Evolutionary conservation across 2,113 vertebrate species (phyloP).

Genomic region (Brachionichthys hirsutus): DNA sequence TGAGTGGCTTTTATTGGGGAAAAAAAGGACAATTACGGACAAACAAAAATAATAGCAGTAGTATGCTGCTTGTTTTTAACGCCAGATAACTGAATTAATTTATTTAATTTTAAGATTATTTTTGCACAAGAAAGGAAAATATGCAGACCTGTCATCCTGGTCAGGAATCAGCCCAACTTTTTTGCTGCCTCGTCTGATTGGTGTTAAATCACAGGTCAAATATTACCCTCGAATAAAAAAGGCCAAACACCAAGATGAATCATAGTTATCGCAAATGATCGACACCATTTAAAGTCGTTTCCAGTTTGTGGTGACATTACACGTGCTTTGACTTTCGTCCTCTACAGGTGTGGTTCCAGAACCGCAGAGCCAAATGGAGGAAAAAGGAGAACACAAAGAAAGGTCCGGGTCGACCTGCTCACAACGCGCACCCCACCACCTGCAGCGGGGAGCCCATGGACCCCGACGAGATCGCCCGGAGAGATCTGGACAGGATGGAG

Average conservation of each 20-base stretch:
- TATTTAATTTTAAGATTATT: background rate
- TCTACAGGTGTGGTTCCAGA: constrained; percentile 99
- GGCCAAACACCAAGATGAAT: background rate
- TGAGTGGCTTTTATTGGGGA: background rate
- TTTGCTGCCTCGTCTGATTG: background rate
- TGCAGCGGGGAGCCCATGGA: constrained; percentile 99
- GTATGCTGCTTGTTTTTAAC: too few relatives aligned
- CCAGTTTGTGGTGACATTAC: constrained; percentile 7
- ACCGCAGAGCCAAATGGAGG: constrained; percentile 96
- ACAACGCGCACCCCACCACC: constrained; percentile 97
- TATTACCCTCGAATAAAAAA: constrained; percentile 19
- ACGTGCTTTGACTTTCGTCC: too few relatives aligned
- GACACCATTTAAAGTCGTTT: constrained; percentile 9
- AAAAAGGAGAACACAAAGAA: constrained; percentile 99
- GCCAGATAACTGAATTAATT: background rate
- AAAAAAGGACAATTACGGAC: background rate
- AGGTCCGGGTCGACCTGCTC: constrained; percentile 92
- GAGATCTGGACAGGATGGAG: constrained; percentile 93
- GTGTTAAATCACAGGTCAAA: constrained; percentile 22
- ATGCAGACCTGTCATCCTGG: background rate
- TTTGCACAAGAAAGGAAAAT: too few relatives aligned
- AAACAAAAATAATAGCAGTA: background rate
- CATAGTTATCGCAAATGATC: constrained; percentile 7
- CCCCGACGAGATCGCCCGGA: constrained; percentile 94
- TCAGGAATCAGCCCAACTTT: constrained; percentile 2